Conservation (phyloP, 2,113 vertebrate species). For the Pteruthius melanotis region DNA sequence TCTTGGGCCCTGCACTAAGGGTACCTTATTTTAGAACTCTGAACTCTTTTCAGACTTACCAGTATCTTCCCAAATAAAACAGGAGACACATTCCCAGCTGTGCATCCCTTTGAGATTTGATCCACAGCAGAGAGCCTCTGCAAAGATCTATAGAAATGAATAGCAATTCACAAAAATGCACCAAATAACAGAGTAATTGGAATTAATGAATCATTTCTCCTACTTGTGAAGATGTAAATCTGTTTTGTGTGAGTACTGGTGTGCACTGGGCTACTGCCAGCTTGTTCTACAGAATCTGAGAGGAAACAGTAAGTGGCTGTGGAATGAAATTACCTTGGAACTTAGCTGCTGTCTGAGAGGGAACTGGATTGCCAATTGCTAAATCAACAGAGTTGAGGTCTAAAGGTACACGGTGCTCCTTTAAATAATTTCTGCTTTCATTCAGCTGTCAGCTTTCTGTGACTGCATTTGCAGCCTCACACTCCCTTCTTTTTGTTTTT, state of each 20-base stretch:
- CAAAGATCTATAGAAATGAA: not conserved
- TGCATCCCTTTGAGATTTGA: not conserved
- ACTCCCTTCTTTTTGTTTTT: not conserved
- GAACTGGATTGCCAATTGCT: not conserved
- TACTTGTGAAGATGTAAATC: not conserved
- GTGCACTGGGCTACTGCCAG: not conserved
- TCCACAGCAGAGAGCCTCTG: not conserved
- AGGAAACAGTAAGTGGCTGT: not conserved
- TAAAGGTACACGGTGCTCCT: not conserved
- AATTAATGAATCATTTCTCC: not conserved
- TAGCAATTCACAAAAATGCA: not conserved
- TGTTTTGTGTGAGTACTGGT: not conserved
- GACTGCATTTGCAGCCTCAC: not conserved
- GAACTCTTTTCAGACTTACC: not conserved
- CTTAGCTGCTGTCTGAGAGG: not conserved
- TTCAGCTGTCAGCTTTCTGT: not conserved
- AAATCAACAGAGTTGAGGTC: not conserved
- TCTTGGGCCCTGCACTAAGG: not conserved
- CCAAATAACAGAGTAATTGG: not conserved
- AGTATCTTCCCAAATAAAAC: not conserved
- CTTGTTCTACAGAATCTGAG: not conserved
- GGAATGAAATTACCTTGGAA: not conserved
- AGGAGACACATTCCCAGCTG: not conserved
- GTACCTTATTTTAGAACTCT: not conserved
- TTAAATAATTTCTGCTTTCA: not conserved